Base-by-base conservation (phyloP, 2,113 vertebrate species). In the Pomatostomus ruficeps region DNA sequence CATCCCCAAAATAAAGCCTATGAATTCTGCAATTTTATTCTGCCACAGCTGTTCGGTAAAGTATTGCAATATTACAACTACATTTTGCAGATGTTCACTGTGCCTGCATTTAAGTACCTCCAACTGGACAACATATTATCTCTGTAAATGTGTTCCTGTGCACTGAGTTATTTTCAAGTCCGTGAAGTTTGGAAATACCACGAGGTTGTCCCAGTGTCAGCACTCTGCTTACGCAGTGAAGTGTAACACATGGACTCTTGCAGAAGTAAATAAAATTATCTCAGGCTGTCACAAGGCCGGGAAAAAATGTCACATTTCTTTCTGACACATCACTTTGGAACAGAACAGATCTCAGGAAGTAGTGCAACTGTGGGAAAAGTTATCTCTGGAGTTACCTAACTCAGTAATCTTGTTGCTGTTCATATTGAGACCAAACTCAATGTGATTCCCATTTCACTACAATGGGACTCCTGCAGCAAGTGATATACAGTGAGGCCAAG, bases 191-290 rank as follows among this genome's bases (percentile, higher is more conserved):
- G 59, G 80, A 92, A 89, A 89, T 73, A 61, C 4, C 36, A 16
- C 0, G 1, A 54, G 33, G 35, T 33, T 65, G 31, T 88, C 59
- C 54, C 38, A 42, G n/a, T 59, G 82, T 91, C 87, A 91, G 33
- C 66, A 76, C 67, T 75, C 35, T 29, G 23, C 58, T 89, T 78
- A 66, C 1, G 0, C 4, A 4, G 25, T 80, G 71, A 89, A 88
- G 46, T 36, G 62, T 85, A 72, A 65, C 85, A 82, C 33, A 42
- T 73, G 66, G 36, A 45, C 59, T 85, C 46, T 62, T 0, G 0
- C 17, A 76, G 45, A 76, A 95, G 58, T 85, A 91, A 95, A 93
- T 79, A 91, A 85, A 93, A 88, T 88, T 67, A 93, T 75, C 73
- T 92, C 48, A 81, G 35, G 15, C 29, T 59, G 33, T 42, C 81